Percentiles rank a stretch among this genome's conserved stretches.
phyloP scores from a whole-genome alignment of 2,888 invertebrate genomes.

The Lymantria dispar region DNA sequence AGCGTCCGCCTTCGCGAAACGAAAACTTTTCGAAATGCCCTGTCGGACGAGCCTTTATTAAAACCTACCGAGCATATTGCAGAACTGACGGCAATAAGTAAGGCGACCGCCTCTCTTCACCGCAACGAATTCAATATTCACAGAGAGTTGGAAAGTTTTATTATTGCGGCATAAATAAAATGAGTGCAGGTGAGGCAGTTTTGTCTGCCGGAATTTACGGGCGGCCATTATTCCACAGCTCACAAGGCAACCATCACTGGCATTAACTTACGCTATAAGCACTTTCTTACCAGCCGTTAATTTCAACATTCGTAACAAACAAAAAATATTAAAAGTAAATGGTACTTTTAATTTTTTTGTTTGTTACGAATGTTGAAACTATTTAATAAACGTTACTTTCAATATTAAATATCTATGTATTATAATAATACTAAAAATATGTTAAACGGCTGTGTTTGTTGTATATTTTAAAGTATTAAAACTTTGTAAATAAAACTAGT shows the following conservation, averaged over 20 bases:
- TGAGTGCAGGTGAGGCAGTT: slow-evolving; percentile 78
- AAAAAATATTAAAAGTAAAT: background rate
- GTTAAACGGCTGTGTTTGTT: no score
- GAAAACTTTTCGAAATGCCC: slow-evolving; percentile 77
- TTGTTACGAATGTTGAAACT: no score
- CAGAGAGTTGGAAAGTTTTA: slow-evolving; percentile 77
- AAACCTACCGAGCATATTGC: slow-evolving; percentile 74
- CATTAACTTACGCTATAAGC: slow-evolving; percentile 57
- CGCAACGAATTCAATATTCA: slow-evolving; percentile 79
- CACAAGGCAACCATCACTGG: slow-evolving; percentile 53
- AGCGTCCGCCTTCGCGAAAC: slow-evolving; percentile 71
- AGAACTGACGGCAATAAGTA: slow-evolving; percentile 79
- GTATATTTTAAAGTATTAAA: no score
- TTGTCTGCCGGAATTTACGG: slow-evolving; percentile 73
- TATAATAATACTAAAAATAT: no score
- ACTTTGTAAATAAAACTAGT: no score
- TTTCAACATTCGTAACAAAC: slow-evolving; percentile 40
- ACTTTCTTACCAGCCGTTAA: slow-evolving; percentile 57
- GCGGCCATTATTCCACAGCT: slow-evolving; percentile 53
- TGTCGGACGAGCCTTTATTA: slow-evolving; percentile 74
- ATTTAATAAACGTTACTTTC: no score
- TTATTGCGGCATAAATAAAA: slow-evolving; percentile 81
- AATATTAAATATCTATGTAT: no score
- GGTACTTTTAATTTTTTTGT: no score
- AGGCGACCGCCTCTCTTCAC: slow-evolving; percentile 70